phyloP scores from a whole-genome alignment of 1,140 invertebrate species.

The Drosophila lacertosa region DNA sequence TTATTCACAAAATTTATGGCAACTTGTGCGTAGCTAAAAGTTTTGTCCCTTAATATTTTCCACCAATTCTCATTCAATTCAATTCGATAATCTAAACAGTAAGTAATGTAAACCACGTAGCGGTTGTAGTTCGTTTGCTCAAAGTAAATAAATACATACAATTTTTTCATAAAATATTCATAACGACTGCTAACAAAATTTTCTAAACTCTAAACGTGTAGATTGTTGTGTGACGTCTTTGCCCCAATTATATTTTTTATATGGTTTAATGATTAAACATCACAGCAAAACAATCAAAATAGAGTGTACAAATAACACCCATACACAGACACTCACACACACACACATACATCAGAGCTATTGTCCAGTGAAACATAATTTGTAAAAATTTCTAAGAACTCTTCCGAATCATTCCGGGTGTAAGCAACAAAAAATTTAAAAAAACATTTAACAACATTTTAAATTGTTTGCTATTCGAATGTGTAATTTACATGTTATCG shows the following conservation, averaged over 20 bases:
- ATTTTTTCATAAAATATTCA: slow-evolving; percentile 60
- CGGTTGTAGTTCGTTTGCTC: slow-evolving; percentile 59
- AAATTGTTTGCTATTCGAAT: not conserved
- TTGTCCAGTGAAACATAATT: slow-evolving; percentile 30
- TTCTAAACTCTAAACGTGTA: slow-evolving; percentile 73
- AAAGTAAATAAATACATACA: slow-evolving; percentile 13
- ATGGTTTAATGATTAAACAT: slow-evolving; percentile 27
- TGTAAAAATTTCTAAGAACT: not conserved
- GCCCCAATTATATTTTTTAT: slow-evolving; percentile 37
- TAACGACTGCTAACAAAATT: slow-evolving; percentile 67
- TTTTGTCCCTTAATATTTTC: slow-evolving; percentile 59
- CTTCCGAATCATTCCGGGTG: not conserved
- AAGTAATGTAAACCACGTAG: slow-evolving; percentile 71
- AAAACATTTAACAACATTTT: not conserved
- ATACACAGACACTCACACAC: slow-evolving; percentile 11
- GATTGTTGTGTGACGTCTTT: slow-evolving; percentile 77
- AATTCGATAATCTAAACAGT: slow-evolving; percentile 41
- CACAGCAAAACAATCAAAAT: slow-evolving; percentile 18
- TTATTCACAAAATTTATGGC: slow-evolving; percentile 56
- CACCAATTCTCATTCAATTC: slow-evolving; percentile 48
- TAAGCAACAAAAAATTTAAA: not conserved
- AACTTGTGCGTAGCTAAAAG: slow-evolving; percentile 78
- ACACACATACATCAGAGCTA: slow-evolving; percentile 25
- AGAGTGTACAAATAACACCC: slow-evolving; percentile 7
- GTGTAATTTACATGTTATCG: not conserved